Percentiles rank a stretch among this genome's conserved stretches.
Conservation (phyloP, 2,797 vertebrate species). For the Sparidentex hasta region DNA sequence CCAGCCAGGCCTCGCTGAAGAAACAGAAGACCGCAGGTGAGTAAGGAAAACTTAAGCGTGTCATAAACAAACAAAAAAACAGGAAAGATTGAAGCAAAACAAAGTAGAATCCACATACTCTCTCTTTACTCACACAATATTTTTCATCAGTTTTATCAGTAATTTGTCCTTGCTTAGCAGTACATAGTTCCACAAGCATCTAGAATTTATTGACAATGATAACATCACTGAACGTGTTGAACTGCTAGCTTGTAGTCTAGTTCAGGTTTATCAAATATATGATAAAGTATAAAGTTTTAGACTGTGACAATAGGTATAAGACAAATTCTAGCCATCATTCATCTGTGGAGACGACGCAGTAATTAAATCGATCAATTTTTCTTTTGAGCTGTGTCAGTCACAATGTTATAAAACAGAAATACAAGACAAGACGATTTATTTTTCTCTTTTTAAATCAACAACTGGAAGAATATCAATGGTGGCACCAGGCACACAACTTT, state of each 20-base stretch:
- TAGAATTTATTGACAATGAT: neutral
- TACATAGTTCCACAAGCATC: neutral
- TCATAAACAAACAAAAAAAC: neutral
- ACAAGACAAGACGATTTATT: too few species aligned
- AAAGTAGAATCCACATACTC: neutral
- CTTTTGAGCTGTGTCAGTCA: neutral
- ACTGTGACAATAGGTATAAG: too few species aligned
- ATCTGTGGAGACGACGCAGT: neutral
- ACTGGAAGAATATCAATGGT: neutral
- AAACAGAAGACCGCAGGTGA: constrained; percentile 90
- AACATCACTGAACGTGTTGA: neutral
- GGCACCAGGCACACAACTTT: neutral
- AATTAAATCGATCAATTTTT: neutral
- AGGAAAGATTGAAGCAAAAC: neutral
- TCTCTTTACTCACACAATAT: neutral
- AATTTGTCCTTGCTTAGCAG: neutral
- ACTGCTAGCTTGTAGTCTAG: neutral
- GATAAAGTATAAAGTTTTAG: neutral
- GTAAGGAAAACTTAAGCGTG: neutral
- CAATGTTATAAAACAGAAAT: neutral
- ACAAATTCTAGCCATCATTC: neutral
- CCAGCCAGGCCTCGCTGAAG: constrained; percentile 80
- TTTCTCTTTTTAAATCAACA: neutral
- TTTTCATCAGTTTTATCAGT: neutral
- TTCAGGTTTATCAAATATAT: neutral